Evolutionary conservation across 2,113 vertebrate genomes (phyloP), one percentile per base, ranked within the genome.

Genomic region (Ochotona princeps): DNA sequence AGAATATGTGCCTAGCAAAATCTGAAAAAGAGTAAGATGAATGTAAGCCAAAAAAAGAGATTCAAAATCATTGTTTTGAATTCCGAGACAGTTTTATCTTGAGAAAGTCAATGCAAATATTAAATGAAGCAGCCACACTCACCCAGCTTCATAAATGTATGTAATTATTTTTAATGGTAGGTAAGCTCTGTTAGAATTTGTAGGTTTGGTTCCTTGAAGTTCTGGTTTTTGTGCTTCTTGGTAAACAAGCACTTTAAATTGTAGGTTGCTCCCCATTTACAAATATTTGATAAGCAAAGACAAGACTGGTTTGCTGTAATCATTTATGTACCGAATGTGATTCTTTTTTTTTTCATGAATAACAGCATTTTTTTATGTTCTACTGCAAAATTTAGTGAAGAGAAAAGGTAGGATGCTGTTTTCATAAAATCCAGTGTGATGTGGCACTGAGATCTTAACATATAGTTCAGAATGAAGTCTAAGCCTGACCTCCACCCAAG

Each of bases 381-480:
- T 28, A 30, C n/a, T 73, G 82, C 90, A 78, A 78, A 83, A 93
- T 83, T 91, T 66, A 88, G 23, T 78, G 90, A 88, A 85, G 83
- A 94, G 26, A 75, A 18, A 83, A 63, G 66, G 35, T n/a, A 73
- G 70, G n/a, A 83, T 57, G 28, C 72, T 79, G 23, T 47, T 78
- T 94, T 92, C 7, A 87, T 90, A 44, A 1, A 0, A 47, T 90
- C 14, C 15, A 65, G 9, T 95, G 76, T 90, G 63, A 25, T 63
- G 63, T 25, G 54, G 49, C 75, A 23, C 87, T 90, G 92, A 78
- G 47, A 73, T 73, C 21, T 88, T 72, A 73, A 61, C 88, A 90
- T 30, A 95, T 94, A 96, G 92, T 87, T 69, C 73, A 57, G n/a
- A 83, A 91, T 96, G 95, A 90, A 93, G 69, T 85, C 69, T 25